Conservation (phyloP, 2,888 invertebrate genomes). For the Trissoscelio sp. region DNA sequence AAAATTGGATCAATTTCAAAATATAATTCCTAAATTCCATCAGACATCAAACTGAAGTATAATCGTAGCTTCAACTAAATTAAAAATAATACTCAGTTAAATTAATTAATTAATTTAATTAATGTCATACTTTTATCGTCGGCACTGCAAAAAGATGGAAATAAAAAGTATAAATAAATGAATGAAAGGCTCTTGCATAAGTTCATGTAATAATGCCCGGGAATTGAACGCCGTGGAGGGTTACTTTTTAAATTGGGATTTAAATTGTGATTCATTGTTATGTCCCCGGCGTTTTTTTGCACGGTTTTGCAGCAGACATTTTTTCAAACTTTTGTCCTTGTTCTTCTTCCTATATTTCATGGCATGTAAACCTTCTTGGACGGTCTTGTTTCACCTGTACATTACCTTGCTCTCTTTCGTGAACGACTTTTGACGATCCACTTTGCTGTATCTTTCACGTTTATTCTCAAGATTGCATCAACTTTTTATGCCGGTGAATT, state of each 20-base stretch:
- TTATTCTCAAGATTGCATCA: not conserved
- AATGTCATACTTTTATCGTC: no score
- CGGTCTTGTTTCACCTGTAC: constrained; percentile 7
- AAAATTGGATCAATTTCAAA: no score
- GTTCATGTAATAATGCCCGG: not conserved
- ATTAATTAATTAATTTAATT: no score
- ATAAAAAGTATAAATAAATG: no score
- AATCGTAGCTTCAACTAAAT: no score
- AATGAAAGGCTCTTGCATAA: not conserved
- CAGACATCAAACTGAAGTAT: no score
- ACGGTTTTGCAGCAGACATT: constrained; percentile 16
- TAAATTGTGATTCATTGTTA: not conserved
- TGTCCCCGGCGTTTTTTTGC: constrained; percentile 12
- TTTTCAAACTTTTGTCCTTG: not conserved
- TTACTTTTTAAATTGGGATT: not conserved
- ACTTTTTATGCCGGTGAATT: constrained; percentile 1
- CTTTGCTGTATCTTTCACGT: constrained; percentile 29
- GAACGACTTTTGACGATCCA: constrained; percentile 22
- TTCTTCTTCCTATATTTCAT: constrained; percentile 10
- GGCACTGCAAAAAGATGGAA: no score
- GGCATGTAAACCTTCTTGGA: constrained; percentile 28
- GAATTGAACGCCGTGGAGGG: no score
- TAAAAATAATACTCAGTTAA: no score
- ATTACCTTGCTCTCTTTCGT: not conserved
- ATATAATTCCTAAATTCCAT: no score